Evolutionary conservation across 2,113 vertebrate genomes (phyloP), one percentile per base, ranked within the genome.

Genomic region (Oncorhynchus masou): DNA sequence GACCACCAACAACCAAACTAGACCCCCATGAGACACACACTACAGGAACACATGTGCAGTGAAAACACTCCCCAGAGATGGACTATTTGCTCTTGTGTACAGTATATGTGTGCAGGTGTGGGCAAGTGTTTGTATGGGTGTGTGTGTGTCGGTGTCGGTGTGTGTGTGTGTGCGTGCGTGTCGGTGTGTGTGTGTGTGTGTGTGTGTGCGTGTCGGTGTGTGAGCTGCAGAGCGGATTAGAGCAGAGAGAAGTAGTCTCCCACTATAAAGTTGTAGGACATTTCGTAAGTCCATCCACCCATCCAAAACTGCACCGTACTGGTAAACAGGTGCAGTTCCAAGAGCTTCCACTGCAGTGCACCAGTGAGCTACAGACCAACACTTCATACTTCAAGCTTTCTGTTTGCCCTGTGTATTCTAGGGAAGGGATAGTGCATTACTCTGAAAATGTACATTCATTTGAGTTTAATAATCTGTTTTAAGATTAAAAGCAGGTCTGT

Each of bases 261-360:
- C 2, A 2, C 39, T 45, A 45, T 45, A 22, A 39, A 45, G 67
- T 68, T 20, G 15, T 68, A 31, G 73, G 45, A 51, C 62, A 74
- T 39, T 62, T n/a, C 20, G 9, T 3, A 22, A 62, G 20, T 62
- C n/a, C 59, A 62, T 62, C 59, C 7, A 22, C 15, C 7, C 70
- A 29, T 20, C 9, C 15, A 11, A 65, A 22, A 19, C 39, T 51
- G 34, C 13, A 64, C 60, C 27, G 57, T 12, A 22, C 29, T 69
- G 39, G 19, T 60, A 73, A 73, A 19, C 19, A 51, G 25, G 13
- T 82, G 85, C 76, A 69, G 4, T 70, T 75, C 8, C 20, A 13
- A 0, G 1, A 39, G 65, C 69, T 2, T 74, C 86, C 87, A 65
- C 77, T 27, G 34, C 3, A 81, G 1, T 84, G 80, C 87, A 27